Evolutionary conservation across 2,797 vertebrate genomes (phyloP), one percentile per base, ranked within the genome.

Genomic region (Semotilus atromaculatus): DNA sequence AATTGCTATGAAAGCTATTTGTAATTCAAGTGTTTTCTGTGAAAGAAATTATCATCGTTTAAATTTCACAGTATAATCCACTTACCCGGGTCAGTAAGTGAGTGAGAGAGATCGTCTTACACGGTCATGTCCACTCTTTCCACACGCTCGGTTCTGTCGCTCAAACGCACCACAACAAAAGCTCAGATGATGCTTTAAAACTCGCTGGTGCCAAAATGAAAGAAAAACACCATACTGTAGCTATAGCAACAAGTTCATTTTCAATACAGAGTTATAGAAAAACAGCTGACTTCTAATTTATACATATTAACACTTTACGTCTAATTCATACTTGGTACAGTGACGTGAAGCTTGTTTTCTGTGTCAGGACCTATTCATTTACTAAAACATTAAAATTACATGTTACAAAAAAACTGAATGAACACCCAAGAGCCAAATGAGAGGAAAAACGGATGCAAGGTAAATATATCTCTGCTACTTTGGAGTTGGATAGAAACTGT

Each of bases 21-120:
- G 81, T 82, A 74, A 74, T 82, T 62, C 5, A 71, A 82, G 81
- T 82, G 55, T 74, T 62, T 74, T 62, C 55, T 31, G 67, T 45
- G 34, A 72, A 43, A 81, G 51, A 72, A 71, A 81, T 81, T 7
- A 70, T 70, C 66, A 70, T 43, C 40, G 51, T 81, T 71, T 81
- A 43, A 60, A 72, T 81, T 58, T 71, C 62, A 80, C 77, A 67
- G 62, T 70, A 81, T 72, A 71, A 81, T 72, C 67, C 51, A 40
- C 34, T 43, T 81, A 58, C n/a, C 80, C 67, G 26, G 53, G 51
- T 55, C 48, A 71, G 80, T 67, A 14, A 51, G 77, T 8, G 60
- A 81, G 80, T 31, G 66, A 34, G 66, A 58, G 80, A 81, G 67
- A 81, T 80, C 23, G 8, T 38, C 66, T 80, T 80, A 53, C 79